Percentiles rank a stretch among this genome's conserved stretches.
Conservation (phyloP, 1,140 invertebrate species). For the Telenomus remus region DNA sequence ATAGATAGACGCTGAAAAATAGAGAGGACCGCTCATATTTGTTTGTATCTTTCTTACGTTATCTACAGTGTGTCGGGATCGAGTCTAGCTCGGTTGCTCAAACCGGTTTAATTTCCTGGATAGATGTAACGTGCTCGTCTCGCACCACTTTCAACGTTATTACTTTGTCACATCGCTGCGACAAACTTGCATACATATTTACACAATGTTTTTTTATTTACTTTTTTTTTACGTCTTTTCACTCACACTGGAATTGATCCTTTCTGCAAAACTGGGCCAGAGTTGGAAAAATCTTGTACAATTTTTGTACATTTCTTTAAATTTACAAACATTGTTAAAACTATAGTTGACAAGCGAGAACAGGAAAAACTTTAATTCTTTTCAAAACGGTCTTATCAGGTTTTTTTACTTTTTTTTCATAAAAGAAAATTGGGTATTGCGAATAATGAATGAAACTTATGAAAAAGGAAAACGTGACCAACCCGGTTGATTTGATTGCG, state of each 20-base stretch:
- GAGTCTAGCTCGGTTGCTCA: constrained; percentile 23
- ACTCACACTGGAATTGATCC: background rate
- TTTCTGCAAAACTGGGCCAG: background rate
- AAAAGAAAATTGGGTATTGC: too few relatives aligned
- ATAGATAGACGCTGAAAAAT: constrained; percentile 12
- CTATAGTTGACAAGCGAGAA: too few relatives aligned
- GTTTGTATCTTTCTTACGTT: constrained; percentile 41
- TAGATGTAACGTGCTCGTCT: constrained; percentile 41
- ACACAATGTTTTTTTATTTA: constrained; percentile 8
- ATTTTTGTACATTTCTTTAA: too few relatives aligned
- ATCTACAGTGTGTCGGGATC: constrained; percentile 48
- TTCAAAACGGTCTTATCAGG: too few relatives aligned
- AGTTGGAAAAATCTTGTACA: too few relatives aligned
- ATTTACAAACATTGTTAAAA: too few relatives aligned
- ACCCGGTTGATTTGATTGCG: too few relatives aligned
- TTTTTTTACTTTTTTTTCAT: too few relatives aligned
- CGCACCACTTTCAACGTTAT: constrained; percentile 39
- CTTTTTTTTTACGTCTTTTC: background rate
- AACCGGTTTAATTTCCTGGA: constrained; percentile 58
- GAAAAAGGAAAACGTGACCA: too few relatives aligned
- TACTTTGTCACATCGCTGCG: constrained; percentile 42
- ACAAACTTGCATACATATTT: constrained; percentile 45
- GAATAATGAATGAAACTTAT: too few relatives aligned
- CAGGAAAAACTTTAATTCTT: too few relatives aligned
- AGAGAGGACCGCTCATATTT: constrained; percentile 18